Evolutionary conservation across 2,113 vertebrate genomes (phyloP).

Genomic region (Neogale vison): DNA sequence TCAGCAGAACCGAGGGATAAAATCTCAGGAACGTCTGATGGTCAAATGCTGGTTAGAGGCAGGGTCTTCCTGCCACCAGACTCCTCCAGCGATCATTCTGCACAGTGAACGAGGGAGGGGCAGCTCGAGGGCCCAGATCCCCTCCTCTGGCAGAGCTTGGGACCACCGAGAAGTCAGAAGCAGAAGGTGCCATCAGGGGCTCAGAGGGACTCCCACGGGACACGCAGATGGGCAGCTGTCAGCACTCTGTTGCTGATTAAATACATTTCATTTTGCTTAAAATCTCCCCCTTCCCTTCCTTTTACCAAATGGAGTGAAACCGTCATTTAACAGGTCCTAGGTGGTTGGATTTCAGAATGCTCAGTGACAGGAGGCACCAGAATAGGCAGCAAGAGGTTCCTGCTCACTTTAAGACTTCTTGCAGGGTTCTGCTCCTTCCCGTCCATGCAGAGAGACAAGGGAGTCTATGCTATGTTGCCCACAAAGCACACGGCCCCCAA

Average conservation of each 20-base stretch:
- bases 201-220: not conserved
- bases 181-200: not conserved
- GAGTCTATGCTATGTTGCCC: rapidly evolving
- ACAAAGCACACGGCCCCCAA: not conserved
- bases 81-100: rapidly evolving
- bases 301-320: not conserved
- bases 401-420: rapidly evolving
- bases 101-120: rapidly evolving
- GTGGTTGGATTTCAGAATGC: not conserved
- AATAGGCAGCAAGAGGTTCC: not conserved
- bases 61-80: not conserved
- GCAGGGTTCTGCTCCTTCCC: not conserved
- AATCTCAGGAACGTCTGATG: not conserved
- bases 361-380: rapidly evolving
- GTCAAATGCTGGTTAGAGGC: not conserved
- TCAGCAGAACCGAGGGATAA: not conserved
- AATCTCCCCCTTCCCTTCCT: not conserved
- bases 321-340: rapidly evolving
- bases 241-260: not conserved
- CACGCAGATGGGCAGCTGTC: not conserved
- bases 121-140: not conserved
- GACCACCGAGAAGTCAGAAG: not conserved
- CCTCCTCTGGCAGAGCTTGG: not conserved
- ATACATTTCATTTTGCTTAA: not conserved
- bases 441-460: not conserved